Percentiles rank a stretch among this genome's conserved stretches.
phyloP scores from a whole-genome alignment of 2,888 invertebrate species.

The Chymomyza procnemis region DNA sequence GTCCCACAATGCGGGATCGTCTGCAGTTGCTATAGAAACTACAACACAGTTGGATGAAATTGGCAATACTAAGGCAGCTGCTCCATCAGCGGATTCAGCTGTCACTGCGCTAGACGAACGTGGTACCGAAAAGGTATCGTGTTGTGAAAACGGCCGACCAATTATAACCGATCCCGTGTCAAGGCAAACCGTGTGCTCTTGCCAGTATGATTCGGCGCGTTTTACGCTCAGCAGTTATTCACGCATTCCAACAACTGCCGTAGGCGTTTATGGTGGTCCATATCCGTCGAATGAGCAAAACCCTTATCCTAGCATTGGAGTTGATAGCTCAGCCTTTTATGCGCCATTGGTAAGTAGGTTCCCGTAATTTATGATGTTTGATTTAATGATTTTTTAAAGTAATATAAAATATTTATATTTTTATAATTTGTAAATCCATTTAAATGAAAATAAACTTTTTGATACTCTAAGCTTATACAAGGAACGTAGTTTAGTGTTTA shows the following conservation, averaged over 20 bases:
- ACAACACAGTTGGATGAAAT: conserved; percentile 43
- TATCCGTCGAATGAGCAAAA: conserved; percentile 95
- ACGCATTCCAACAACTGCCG: conserved; percentile 86
- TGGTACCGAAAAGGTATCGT: conserved; percentile 78
- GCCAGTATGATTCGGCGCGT: conserved; percentile 94
- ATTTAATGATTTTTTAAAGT: no score
- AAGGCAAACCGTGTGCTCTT: conserved; percentile 95
- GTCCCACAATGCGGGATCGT: conserved; percentile 74
- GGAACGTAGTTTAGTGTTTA: no score
- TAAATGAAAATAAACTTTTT: no score
- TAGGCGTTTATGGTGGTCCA: conserved; percentile 90
- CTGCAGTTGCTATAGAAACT: conserved; percentile 27
- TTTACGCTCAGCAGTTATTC: conserved; percentile 90
- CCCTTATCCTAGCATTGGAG: conserved; percentile 94
- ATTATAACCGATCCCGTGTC: conserved; percentile 95
- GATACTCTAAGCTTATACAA: no score
- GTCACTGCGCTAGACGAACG: conserved; percentile 44
- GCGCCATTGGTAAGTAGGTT: conserved; percentile 91
- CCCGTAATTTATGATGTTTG: no score
- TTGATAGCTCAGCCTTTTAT: conserved; percentile 96
- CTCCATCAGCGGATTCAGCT: conserved; percentile 9
- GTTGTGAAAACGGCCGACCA: conserved; percentile 94
- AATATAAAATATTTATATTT: no score
- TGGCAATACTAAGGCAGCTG: conserved; percentile 41
- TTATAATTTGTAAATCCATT: no score